These are phyloP conservation scores for Eupithecia exiguata DNA, from an alignment of 2,888 invertebrate species.

Conservation along the genomic window DNA sequence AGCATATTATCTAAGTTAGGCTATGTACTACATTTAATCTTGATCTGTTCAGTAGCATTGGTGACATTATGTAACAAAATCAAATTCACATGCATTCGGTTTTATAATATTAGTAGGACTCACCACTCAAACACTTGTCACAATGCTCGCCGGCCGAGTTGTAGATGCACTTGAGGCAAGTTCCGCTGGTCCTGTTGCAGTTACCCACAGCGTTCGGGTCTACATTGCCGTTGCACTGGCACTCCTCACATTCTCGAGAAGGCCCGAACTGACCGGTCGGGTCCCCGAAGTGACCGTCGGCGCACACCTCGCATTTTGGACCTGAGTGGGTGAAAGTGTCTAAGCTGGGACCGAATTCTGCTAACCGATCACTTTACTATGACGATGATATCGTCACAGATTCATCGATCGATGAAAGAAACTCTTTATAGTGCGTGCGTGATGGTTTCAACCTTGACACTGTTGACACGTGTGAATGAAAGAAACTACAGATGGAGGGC, in stretches of 20 bases:
- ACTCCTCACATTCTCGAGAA: conserved; percentile 89
- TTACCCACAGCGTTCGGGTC: conserved; percentile 98
- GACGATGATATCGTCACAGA: neutral
- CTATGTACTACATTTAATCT: too few species aligned
- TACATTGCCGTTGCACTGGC: conserved; percentile 97
- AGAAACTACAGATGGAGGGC: too few species aligned
- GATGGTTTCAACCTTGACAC: neutral
- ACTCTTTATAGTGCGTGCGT: too few species aligned
- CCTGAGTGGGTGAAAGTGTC: conserved; percentile 72
- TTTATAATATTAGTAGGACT: too few species aligned
- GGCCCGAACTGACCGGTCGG: conserved; percentile 94
- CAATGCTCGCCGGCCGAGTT: conserved; percentile 96
- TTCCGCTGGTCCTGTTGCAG: conserved; percentile 97
- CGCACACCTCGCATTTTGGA: conserved; percentile 93
- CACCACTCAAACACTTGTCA: conserved; percentile 95
- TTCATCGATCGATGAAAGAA: neutral
- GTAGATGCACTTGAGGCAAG: conserved; percentile 98
- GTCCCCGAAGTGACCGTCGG: conserved; percentile 98
- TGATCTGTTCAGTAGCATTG: too few species aligned
- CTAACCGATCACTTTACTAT: neutral
- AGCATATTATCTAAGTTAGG: too few species aligned
- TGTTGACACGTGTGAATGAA: too few species aligned
- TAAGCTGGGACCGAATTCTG: neutral
- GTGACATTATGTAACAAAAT: too few species aligned
- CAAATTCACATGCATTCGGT: too few species aligned